phyloP scores from a whole-genome alignment of 1,140 invertebrate genomes.

The Caenorhabditis remanei region DNA sequence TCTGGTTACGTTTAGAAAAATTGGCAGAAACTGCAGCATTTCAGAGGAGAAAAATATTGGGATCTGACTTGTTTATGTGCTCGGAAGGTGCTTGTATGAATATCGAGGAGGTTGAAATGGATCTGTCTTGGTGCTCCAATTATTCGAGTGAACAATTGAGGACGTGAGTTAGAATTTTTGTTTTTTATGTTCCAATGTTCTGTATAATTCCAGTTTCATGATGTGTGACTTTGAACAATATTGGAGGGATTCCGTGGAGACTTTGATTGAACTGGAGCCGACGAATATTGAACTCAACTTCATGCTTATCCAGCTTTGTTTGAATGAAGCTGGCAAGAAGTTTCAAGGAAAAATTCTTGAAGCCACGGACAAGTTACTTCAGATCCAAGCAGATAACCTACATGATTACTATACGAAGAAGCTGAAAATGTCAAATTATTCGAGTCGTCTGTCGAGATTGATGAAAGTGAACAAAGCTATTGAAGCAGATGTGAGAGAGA shows the following conservation, averaged over 20 bases:
- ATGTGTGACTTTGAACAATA: too few species aligned
- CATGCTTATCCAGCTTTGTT: conserved; percentile 14
- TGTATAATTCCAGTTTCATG: not conserved
- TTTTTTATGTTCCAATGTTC: too few species aligned
- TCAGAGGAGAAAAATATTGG: not conserved
- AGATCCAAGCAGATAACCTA: not conserved
- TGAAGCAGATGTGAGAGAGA: not conserved
- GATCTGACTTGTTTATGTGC: not conserved
- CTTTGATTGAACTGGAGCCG: not conserved
- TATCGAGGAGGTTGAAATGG: not conserved
- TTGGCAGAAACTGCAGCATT: not conserved
- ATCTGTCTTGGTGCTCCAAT: not conserved
- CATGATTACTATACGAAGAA: conserved; percentile 6
- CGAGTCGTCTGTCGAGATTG: not conserved
- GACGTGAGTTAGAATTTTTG: not conserved
- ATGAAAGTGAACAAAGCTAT: not conserved
- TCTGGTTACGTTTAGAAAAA: not conserved
- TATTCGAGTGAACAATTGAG: not conserved
- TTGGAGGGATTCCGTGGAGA: not conserved
- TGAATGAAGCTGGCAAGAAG: not conserved
- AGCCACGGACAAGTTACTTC: not conserved
- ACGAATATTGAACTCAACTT: conserved; percentile 4
- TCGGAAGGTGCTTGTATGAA: not conserved
- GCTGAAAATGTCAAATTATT: not conserved
- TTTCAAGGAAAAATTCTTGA: not conserved